phyloP scores from a whole-genome alignment of 1,140 invertebrate genomes.

The Onthophagus taurus region DNA sequence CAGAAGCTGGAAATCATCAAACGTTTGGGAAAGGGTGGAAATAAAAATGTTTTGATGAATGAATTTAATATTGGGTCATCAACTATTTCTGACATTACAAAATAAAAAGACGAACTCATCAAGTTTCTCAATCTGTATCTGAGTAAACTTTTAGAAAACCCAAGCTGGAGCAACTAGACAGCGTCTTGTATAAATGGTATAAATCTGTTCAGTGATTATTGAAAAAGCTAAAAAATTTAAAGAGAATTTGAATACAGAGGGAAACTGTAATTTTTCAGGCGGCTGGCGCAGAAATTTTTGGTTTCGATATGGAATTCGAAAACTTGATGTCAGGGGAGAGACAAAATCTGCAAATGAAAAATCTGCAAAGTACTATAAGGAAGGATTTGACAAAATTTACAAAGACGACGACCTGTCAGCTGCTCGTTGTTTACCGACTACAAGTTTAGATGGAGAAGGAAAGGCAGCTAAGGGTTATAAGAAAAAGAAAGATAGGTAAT shows the following conservation, averaged over 20 bases:
- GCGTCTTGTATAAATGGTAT: slow-evolving; percentile 10
- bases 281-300: slow-evolving; percentile 32
- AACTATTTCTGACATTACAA: slow-evolving; percentile 1
- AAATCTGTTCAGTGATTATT: slow-evolving; percentile 25
- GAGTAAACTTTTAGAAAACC: background rate
- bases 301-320: slow-evolving; percentile 29
- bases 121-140: background rate
- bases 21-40: background rate
- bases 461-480: slow-evolving; percentile 3
- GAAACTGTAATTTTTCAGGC: slow-evolving; percentile 25
- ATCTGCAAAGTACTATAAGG: background rate
- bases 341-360: slow-evolving; percentile 6
- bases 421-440: slow-evolving; percentile 7
- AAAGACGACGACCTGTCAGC: slow-evolving; percentile 14
- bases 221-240: slow-evolving; percentile 30
- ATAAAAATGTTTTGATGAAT: background rate
- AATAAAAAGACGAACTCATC: background rate
- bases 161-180: slow-evolving; percentile 2
- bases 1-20: slow-evolving; percentile 4
- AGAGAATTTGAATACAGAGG: slow-evolving; percentile 19
- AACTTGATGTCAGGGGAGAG: slow-evolving; percentile 13
- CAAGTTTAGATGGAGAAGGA: slow-evolving; percentile 9
- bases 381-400: slow-evolving; percentile 9
- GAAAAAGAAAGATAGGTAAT: slow-evolving; percentile 9
- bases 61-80: slow-evolving; percentile 5